Evolutionary conservation across 2,113 vertebrate species (phyloP).

Genomic region (Lonchura striata): DNA sequence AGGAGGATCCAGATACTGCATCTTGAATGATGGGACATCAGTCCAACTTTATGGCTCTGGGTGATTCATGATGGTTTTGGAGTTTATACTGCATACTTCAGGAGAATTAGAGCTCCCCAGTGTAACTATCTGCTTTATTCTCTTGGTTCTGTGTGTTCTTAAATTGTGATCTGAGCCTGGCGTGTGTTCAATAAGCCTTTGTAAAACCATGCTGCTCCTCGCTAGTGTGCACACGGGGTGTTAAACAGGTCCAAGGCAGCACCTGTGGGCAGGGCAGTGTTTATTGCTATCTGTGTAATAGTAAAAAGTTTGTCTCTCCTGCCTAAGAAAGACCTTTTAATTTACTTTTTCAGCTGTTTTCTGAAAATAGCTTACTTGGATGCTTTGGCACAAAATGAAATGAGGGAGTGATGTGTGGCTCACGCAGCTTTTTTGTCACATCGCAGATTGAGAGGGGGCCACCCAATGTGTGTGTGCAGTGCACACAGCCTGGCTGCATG

Average conservation of each 20-base stretch:
- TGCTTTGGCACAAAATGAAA: neutral
- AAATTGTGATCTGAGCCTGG: neutral
- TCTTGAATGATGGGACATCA: fast-evolving
- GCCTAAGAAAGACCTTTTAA: neutral
- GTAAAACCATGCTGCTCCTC: neutral
- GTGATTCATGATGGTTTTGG: fast-evolving
- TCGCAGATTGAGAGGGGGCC: fast-evolving
- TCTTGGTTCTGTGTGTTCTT: neutral
- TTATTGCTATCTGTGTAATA: neutral
- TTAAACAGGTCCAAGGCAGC: neutral
- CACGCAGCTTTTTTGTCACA: neutral
- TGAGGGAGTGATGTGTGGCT: neutral
- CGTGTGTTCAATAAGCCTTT: neutral
- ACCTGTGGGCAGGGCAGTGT: neutral
- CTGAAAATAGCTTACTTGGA: neutral
- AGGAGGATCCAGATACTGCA: neutral
- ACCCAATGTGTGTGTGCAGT: fast-evolving
- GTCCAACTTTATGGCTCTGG: neutral
- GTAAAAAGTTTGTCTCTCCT: neutral
- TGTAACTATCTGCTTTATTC: neutral
- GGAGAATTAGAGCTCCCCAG: neutral
- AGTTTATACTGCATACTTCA: neutral
- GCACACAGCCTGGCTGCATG: fast-evolving
- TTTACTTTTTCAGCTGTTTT: neutral
- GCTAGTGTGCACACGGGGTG: fast-evolving